Evolutionary conservation across 2,113 vertebrate genomes (phyloP).

Genomic region (Fulica atra): DNA sequence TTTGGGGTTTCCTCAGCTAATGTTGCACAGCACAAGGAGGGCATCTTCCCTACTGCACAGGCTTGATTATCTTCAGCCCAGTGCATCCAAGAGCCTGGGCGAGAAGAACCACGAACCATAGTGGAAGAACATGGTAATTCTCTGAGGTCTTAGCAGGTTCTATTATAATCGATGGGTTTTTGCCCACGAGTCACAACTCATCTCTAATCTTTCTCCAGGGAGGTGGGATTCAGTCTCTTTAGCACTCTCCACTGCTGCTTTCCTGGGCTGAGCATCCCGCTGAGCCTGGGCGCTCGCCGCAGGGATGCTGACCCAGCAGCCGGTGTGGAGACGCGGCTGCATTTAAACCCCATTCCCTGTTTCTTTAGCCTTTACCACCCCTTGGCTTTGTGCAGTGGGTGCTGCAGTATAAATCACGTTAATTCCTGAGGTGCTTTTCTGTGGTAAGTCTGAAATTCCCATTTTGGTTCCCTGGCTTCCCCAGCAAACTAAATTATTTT

Average conservation of each 20-base stretch:
- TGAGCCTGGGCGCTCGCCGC: neutral
- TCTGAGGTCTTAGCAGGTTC: neutral
- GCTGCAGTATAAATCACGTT: constrained; percentile 58
- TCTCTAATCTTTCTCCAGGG: neutral
- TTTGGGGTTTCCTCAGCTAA: neutral
- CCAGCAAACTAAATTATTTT: constrained; percentile 65
- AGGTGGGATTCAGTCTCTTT: constrained; percentile 37
- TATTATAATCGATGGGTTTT: neutral
- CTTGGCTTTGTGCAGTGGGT: constrained; percentile 34
- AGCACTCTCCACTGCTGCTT: neutral
- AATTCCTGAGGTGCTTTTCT: constrained; percentile 62
- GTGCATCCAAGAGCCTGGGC: neutral
- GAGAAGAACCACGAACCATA: neutral
- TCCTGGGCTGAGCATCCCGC: neutral
- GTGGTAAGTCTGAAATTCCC: constrained; percentile 57
- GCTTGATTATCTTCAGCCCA: neutral
- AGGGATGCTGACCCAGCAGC: constrained; percentile 31
- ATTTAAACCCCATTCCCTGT: neutral
- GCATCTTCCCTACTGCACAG: neutral
- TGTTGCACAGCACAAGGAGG: neutral
- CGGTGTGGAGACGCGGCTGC: fast-evolving
- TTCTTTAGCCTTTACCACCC: neutral
- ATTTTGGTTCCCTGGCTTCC: constrained; percentile 55
- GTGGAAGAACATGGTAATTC: neutral
- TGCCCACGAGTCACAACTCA: constrained; percentile 39